Evolutionary conservation across 2,113 vertebrate genomes (phyloP).

Genomic region (Scartelaos histophorus): DNA sequence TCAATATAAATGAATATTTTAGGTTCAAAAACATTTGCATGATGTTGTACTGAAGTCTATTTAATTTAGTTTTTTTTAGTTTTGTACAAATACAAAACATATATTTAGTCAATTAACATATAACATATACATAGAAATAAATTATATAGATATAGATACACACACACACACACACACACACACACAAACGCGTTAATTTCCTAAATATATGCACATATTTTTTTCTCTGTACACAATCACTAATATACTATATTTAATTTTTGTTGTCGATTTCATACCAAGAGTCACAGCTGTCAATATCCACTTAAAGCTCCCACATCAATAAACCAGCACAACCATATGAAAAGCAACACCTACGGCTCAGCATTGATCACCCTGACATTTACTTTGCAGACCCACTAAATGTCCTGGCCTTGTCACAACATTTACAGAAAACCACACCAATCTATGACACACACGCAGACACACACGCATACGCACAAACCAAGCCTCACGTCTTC

Average conservation of each 20-base stretch:
- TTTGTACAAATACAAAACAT: too few relatives aligned
- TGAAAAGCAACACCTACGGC: constrained; percentile 82
- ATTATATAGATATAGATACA: too few relatives aligned
- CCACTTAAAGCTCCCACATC: constrained; percentile 81
- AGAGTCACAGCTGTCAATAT: constrained; percentile 77
- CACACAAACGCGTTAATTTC: too few relatives aligned
- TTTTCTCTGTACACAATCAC: not conserved
- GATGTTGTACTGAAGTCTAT: too few relatives aligned
- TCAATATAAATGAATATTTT: too few relatives aligned
- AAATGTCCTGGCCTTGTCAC: constrained; percentile 83
- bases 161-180: too few relatives aligned
- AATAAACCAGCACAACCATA: constrained; percentile 80
- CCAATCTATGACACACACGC: constrained; percentile 65
- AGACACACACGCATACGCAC: constrained; percentile 2
- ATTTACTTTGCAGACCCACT: constrained; percentile 88
- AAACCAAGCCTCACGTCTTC: constrained; percentile 40
- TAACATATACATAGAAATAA: too few relatives aligned
- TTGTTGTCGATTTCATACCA: not conserved
- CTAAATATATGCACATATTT: not conserved
- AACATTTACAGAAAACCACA: constrained; percentile 80
- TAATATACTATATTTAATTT: not conserved
- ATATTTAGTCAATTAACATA: too few relatives aligned
- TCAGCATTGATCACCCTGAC: constrained; percentile 89
- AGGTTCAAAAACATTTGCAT: too few relatives aligned
- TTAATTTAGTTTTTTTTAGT: not conserved